Evolutionary conservation across 2,888 invertebrate species (phyloP).

Genomic region (Corbicula japonica): DNA sequence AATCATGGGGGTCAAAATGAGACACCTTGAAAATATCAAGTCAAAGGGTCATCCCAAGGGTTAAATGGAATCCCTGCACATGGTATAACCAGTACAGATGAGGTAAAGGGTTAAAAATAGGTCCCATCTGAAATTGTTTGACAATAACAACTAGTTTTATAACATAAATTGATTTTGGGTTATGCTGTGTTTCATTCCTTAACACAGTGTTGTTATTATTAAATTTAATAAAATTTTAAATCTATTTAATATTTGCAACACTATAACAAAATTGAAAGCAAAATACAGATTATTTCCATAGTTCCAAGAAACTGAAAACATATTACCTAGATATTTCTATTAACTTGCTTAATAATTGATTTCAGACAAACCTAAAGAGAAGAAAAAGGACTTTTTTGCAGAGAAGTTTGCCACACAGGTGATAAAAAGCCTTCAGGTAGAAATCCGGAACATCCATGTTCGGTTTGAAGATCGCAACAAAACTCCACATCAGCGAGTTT

Average conservation of each 20-base stretch:
- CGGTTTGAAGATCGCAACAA: slow-evolving; percentile 88
- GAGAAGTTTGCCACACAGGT: slow-evolving; percentile 88
- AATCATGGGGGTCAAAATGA: no score
- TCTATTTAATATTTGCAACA: background rate
- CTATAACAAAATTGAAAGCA: background rate
- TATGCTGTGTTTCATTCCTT: background rate
- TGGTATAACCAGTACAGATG: no score
- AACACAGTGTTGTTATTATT: no score
- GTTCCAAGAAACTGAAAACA: background rate
- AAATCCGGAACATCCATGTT: slow-evolving; percentile 88
- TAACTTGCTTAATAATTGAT: no score
- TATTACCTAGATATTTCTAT: no score
- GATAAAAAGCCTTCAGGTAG: slow-evolving; percentile 89
- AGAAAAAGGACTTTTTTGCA: slow-evolving; percentile 88
- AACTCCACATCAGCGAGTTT: slow-evolving; percentile 87
- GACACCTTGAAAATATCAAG: no score
- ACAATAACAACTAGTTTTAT: no score
- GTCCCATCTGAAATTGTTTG: no score
- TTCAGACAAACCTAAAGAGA: slow-evolving; percentile 80
- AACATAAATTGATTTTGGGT: no score
- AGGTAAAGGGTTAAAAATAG: no score
- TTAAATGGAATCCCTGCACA: no score
- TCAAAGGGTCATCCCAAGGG: no score
- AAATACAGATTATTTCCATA: background rate
- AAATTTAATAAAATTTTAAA: background rate